phyloP scores from a whole-genome alignment of 30 jellyfish, hydroid and myxozoan species.

The Cassiopea xamachana region DNA sequence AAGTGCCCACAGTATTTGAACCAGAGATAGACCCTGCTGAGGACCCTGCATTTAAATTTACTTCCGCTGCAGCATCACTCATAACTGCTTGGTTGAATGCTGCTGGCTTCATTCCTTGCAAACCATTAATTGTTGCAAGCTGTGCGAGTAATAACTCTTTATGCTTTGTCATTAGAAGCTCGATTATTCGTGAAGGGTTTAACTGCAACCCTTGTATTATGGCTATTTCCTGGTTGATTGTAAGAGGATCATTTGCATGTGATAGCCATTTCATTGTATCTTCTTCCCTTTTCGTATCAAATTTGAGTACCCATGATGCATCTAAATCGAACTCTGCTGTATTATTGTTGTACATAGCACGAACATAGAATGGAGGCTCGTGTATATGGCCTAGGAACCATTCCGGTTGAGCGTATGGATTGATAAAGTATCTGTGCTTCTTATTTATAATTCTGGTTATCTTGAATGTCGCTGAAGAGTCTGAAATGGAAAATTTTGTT shows the following conservation, averaged over 20 bases:
- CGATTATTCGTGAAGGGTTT: conserved; percentile 63
- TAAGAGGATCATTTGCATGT: conserved; percentile 61
- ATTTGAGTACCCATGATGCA: conserved; percentile 59
- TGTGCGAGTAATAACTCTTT: conserved; percentile 52
- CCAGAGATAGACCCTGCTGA: conserved; percentile 38
- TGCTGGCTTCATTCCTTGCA: conserved; percentile 46
- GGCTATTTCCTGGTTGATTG: conserved; percentile 56
- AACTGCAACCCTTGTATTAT: conserved; percentile 69
- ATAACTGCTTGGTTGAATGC: conserved; percentile 37
- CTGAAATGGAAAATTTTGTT: conserved; percentile 19
- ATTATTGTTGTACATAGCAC: conserved; percentile 74
- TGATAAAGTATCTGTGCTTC: conserved; percentile 52
- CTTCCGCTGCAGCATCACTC: conserved; percentile 62
- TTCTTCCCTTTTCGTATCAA: conserved; percentile 35
- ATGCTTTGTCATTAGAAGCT: conserved; percentile 55
- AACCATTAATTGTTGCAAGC: conserved; percentile 71
- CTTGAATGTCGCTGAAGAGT: conserved; percentile 69
- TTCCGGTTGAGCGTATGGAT: conserved; percentile 71
- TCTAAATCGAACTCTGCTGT: conserved; percentile 76
- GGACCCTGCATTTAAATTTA: conserved; percentile 45
- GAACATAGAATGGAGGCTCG: conserved; percentile 80
- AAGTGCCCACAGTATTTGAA: conserved; percentile 12
- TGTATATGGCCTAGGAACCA: conserved; percentile 78
- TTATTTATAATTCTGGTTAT: conserved; percentile 40
- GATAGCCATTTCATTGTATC: conserved; percentile 60